Conservation (phyloP, 2,113 vertebrate species). For the Ceratotherium simum region DNA sequence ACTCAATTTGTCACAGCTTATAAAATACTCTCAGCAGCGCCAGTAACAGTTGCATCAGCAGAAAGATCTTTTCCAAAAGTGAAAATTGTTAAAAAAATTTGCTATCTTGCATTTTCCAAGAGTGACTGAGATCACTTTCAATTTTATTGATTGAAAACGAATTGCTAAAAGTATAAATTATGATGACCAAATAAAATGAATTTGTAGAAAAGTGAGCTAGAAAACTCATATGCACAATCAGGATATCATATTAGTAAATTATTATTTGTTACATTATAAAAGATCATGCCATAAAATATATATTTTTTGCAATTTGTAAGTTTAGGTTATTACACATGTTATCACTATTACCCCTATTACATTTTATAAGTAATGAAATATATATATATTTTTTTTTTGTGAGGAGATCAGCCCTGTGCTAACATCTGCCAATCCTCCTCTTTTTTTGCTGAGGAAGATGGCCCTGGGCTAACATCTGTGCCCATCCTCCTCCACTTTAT, state of each 20-base stretch:
- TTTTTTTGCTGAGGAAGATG: too few relatives aligned
- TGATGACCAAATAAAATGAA: neutral
- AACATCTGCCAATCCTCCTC: too few relatives aligned
- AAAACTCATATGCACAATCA: neutral
- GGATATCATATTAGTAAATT: neutral
- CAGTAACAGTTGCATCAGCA: neutral
- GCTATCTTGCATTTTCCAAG: neutral
- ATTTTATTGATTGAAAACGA: constrained; percentile 22
- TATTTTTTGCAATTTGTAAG: neutral
- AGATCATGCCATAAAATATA: neutral
- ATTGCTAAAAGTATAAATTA: neutral
- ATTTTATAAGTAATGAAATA: neutral
- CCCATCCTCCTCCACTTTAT: too few relatives aligned
- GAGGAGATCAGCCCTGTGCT: too few relatives aligned
- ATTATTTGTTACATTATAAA: neutral
- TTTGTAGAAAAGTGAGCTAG: neutral
- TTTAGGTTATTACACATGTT: neutral
- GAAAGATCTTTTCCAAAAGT: neutral
- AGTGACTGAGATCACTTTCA: neutral
- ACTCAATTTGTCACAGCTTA: neutral
- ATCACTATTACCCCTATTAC: neutral
- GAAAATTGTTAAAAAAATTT: neutral
- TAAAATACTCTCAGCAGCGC: neutral
- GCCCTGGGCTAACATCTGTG: too few relatives aligned
- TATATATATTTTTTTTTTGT: neutral